Conservation (phyloP, 2,888 invertebrate genomes). For the Heliconius ethilla region DNA sequence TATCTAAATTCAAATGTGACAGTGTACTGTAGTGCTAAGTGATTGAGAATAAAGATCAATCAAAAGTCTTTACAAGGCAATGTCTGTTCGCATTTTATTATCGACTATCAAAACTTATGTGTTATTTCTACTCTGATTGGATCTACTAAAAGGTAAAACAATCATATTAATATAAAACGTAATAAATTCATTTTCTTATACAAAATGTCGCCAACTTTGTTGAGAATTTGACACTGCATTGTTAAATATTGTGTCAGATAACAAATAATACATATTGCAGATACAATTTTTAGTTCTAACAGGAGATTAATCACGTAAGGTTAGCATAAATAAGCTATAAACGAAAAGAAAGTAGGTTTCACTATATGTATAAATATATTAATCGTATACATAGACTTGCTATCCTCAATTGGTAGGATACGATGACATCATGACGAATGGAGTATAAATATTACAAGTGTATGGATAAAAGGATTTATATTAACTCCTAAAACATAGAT, state of each 20-base stretch:
- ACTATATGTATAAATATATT: conserved; percentile 22
- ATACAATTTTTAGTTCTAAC: conserved; percentile 2
- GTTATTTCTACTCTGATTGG: conserved; percentile 54
- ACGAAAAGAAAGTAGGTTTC: conserved; percentile 37
- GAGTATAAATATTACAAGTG: conserved; percentile 38
- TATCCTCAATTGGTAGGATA: conserved; percentile 48
- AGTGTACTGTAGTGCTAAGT: conserved; percentile 52
- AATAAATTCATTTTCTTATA: not conserved
- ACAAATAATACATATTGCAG: conserved; percentile 34
- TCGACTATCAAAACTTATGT: conserved; percentile 58
- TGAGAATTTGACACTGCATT: conserved; percentile 46
- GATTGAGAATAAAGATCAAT: conserved; percentile 65
- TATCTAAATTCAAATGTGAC: conserved; percentile 53
- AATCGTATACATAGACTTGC: conserved; percentile 40
- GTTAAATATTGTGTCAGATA: conserved; percentile 45
- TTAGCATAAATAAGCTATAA: not conserved
- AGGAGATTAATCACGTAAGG: no score
- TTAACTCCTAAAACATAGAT: not conserved
- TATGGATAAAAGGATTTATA: conserved; percentile 2
- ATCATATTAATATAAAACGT: conserved; percentile 11
- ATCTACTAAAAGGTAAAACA: conserved; percentile 39
- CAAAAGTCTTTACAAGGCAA: conserved; percentile 54
- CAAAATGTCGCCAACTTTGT: conserved; percentile 31
- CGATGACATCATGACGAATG: conserved; percentile 52
- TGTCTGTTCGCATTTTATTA: conserved; percentile 64